A percentile compares a stretch with the other conserved stretches of the same genome.
Evolutionary conservation across 2,113 vertebrate genomes (phyloP).

Genomic region (Dasyornis broadbenti): DNA sequence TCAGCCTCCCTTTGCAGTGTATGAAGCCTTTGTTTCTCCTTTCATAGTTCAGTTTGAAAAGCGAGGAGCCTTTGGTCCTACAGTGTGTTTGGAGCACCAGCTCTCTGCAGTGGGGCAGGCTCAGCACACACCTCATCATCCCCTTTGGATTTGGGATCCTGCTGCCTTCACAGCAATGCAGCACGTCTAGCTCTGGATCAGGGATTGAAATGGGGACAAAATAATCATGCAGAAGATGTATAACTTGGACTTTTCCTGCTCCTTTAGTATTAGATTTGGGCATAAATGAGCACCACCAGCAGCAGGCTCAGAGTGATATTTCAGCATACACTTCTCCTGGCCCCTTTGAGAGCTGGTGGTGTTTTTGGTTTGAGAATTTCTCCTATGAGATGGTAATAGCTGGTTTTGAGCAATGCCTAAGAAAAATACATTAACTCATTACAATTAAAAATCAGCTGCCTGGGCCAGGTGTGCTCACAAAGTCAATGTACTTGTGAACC

Average conservation of each 20-base stretch:
- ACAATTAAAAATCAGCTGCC: background rate
- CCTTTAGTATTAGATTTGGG: background rate
- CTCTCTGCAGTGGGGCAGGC: background rate
- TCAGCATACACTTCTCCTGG: background rate
- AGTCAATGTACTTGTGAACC: fast-evolving
- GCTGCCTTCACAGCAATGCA: fast-evolving
- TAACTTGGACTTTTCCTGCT: background rate
- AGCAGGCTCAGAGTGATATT: background rate
- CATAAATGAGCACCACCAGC: background rate
- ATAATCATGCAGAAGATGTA: background rate
- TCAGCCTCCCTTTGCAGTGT: background rate
- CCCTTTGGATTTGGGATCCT: background rate
- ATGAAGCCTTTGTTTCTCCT: background rate
- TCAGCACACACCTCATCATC: background rate
- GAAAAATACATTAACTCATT: background rate
- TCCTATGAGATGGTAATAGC: background rate
- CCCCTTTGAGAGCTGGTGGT: background rate
- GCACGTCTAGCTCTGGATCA: background rate
- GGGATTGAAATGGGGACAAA: background rate
- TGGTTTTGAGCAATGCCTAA: background rate
- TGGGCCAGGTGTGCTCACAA: background rate
- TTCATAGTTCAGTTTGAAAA: background rate
- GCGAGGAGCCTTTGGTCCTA: background rate
- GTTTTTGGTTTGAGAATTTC: background rate
- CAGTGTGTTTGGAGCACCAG: background rate